phyloP scores from a whole-genome alignment of 2,888 invertebrate species.

The Meiosimyza platycephala region DNA sequence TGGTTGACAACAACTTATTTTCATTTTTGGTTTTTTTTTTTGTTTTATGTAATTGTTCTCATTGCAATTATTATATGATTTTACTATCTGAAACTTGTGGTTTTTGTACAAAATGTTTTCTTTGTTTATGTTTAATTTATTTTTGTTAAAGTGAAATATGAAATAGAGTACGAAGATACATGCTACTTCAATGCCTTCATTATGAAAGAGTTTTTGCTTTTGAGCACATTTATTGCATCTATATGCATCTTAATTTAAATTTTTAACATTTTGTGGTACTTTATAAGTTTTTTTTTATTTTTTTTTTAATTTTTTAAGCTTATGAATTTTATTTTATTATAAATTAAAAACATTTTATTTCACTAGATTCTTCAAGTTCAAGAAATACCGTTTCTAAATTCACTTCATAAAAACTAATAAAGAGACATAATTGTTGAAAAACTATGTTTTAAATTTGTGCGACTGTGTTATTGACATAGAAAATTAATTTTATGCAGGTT shows the following conservation, averaged over 20 bases:
- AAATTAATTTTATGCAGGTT: too few species aligned
- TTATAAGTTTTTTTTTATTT: constrained; percentile 7
- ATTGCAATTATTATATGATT: too few species aligned
- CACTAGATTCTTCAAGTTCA: too few species aligned
- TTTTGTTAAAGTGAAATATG: background rate
- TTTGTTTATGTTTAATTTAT: background rate
- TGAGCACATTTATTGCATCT: constrained; percentile 10
- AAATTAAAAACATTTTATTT: constrained; percentile 12
- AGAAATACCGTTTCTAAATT: too few species aligned
- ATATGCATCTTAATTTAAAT: constrained; percentile 2
- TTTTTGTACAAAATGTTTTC: constrained; percentile 7
- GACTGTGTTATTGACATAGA: too few species aligned
- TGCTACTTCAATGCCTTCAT: constrained; percentile 11
- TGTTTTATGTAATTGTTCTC: too few species aligned
- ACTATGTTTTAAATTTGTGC: too few species aligned
- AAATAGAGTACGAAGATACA: too few species aligned
- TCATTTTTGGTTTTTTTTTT: background rate
- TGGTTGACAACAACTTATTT: constrained; percentile 25
- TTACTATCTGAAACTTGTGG: too few species aligned
- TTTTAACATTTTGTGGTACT: constrained; percentile 8
- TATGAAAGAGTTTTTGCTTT: constrained; percentile 3
- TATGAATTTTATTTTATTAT: constrained; percentile 6
- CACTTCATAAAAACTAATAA: too few species aligned
- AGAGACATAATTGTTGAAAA: too few species aligned
- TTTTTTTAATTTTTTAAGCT: constrained; percentile 27